Conservation (phyloP, 2,797 vertebrate species). For the Poeciliopsis gracilis region DNA sequence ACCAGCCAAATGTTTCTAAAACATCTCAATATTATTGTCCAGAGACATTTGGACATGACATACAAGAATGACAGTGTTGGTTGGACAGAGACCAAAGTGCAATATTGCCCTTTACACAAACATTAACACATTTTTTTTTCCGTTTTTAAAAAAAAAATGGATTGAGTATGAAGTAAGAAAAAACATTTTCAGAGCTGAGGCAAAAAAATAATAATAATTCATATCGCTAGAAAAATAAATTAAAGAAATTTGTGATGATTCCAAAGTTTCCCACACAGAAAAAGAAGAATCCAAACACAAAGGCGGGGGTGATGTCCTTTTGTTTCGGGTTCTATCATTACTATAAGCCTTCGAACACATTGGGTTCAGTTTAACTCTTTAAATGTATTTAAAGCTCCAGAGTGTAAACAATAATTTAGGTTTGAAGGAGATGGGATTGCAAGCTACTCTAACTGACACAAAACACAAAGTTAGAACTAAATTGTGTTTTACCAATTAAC, state of each 20-base stretch:
- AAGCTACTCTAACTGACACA: neutral
- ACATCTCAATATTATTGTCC: slow-evolving; percentile 62
- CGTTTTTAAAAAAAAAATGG: slow-evolving; percentile 10
- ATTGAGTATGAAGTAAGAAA: slow-evolving; percentile 45
- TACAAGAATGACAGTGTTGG: slow-evolving; percentile 67
- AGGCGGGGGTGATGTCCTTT: slow-evolving; percentile 2
- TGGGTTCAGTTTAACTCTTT: slow-evolving; percentile 21
- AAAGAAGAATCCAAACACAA: neutral
- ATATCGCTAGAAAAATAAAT: slow-evolving; percentile 33
- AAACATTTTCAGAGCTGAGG: slow-evolving; percentile 29
- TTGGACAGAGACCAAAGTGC: slow-evolving; percentile 68
- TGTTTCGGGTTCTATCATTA: slow-evolving; percentile 1
- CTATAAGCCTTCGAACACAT: neutral
- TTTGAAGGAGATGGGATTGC: neutral
- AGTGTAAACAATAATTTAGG: slow-evolving; percentile 20
- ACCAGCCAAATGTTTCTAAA: slow-evolving; percentile 69
- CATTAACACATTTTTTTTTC: slow-evolving; percentile 41
- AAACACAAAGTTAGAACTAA: neutral
- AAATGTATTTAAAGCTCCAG: slow-evolving; percentile 29
- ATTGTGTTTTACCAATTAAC: neutral
- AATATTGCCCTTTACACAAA: slow-evolving; percentile 53
- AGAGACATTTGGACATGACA: slow-evolving; percentile 59
- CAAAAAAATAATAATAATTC: slow-evolving; percentile 29
- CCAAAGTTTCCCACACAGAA: slow-evolving; percentile 35
- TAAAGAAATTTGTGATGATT: slow-evolving; percentile 2